phyloP scores from a whole-genome alignment of 2,113 vertebrate species.

The Esox niger region DNA sequence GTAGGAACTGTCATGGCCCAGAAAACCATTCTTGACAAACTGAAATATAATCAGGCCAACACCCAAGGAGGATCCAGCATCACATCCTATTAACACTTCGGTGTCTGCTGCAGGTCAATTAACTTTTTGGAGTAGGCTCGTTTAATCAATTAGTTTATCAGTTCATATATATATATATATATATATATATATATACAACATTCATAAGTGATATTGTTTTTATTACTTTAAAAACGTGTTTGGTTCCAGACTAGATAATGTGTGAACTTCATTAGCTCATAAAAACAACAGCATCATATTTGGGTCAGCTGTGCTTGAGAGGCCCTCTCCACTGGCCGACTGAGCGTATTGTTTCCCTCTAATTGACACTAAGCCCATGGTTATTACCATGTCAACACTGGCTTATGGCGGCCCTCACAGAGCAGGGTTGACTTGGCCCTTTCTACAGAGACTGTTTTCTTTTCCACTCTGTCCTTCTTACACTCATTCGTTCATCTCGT shows the following conservation, averaged over 20 bases:
- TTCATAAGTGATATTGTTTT: too few species aligned
- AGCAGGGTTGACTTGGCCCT: conserved; percentile 68
- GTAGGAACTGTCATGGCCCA: conserved; percentile 43
- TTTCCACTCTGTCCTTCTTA: conserved; percentile 63
- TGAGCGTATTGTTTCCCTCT: conserved; percentile 74
- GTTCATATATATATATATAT: too few species aligned
- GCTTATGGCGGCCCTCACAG: conserved; percentile 69
- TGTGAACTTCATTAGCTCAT: too few species aligned
- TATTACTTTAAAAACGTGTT: too few species aligned
- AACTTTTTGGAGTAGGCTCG: too few species aligned
- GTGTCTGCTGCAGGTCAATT: neutral
- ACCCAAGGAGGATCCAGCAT: conserved; percentile 42
- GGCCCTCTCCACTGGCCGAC: conserved; percentile 65
- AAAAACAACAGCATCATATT: neutral
- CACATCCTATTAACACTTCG: too few species aligned
- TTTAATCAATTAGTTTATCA: too few species aligned
- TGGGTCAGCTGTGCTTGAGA: conserved; percentile 51
- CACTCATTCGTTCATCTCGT: conserved; percentile 43
- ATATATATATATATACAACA: too few species aligned
- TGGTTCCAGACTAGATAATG: too few species aligned
- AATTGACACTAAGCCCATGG: conserved; percentile 75
- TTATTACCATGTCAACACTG: conserved; percentile 75
- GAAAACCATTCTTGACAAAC: conserved; percentile 54
- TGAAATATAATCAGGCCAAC: conserved; percentile 60
- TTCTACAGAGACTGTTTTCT: conserved; percentile 70